Evolutionary conservation across 2,888 invertebrate species (phyloP).

Genomic region (Epistrophe eligans): DNA sequence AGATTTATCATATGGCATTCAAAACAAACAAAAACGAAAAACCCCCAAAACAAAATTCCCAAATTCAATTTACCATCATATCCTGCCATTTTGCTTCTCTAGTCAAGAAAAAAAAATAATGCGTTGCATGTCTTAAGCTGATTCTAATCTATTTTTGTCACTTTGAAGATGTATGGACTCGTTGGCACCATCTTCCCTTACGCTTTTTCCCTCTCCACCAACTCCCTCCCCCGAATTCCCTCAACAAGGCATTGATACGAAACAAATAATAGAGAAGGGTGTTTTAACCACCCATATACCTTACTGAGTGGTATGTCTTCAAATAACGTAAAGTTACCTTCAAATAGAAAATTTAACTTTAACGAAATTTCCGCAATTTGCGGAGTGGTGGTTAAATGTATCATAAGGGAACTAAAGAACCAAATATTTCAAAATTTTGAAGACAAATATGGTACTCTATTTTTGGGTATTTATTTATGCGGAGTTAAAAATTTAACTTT

Average conservation of each 20-base stretch:
- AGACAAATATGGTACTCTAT: too few species aligned
- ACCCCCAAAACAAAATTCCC: slow-evolving; percentile 31
- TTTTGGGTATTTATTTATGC: too few species aligned
- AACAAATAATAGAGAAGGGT: slow-evolving; percentile 5
- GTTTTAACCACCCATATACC: not conserved
- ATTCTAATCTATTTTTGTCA: slow-evolving; percentile 74
- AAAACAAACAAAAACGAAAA: slow-evolving; percentile 30
- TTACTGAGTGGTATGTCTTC: not conserved
- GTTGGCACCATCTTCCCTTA: not conserved
- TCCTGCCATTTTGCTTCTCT: too few species aligned
- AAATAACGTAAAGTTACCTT: slow-evolving; percentile 53
- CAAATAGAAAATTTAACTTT: slow-evolving; percentile 51
- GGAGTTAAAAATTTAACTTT: too few species aligned
- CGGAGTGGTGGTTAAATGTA: slow-evolving; percentile 17
- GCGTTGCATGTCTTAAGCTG: slow-evolving; percentile 68
- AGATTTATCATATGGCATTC: not conserved
- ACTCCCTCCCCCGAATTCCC: not conserved
- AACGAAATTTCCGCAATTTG: slow-evolving; percentile 53
- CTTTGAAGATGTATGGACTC: slow-evolving; percentile 64
- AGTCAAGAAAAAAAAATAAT: slow-evolving; percentile 58
- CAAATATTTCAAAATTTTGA: too few species aligned
- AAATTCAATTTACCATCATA: slow-evolving; percentile 66
- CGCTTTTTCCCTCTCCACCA: too few species aligned
- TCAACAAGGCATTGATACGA: not conserved
- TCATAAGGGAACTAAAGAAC: slow-evolving; percentile 39